Percentiles rank a stretch among this genome's conserved stretches.
These are phyloP conservation scores for Trichoplax adhaerens DNA, from an alignment of 37 sponge, comb jelly and placozoan genomes.

Conservation along the genomic window DNA sequence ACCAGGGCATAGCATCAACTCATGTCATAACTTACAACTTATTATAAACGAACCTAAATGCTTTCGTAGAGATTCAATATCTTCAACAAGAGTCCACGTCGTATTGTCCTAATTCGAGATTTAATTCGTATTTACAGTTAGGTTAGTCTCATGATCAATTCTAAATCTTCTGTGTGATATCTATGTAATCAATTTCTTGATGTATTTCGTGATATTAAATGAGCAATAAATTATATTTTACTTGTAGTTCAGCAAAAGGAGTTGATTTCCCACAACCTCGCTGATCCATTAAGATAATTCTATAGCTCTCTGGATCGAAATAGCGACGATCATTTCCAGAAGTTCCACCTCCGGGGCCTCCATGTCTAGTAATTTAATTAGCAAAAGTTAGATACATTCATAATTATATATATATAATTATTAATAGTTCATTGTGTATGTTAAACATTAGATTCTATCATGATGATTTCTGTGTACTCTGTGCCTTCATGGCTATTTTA, in stretches of 20 bases:
- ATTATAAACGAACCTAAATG: conserved; percentile 4
- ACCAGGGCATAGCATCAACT: too few relatives aligned
- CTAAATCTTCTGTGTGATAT: too few relatives aligned
- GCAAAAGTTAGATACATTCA: background rate
- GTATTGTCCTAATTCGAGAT: conserved; percentile 34
- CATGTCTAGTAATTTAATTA: conserved; percentile 21
- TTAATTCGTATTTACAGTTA: background rate
- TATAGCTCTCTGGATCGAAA: conserved; percentile 39
- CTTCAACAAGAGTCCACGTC: conserved; percentile 41
- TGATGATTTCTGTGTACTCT: too few relatives aligned
- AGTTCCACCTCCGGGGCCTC: conserved; percentile 45
- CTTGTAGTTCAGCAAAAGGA: conserved; percentile 34
- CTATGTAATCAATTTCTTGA: background rate
- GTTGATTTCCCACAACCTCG: conserved; percentile 37
- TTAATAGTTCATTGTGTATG: too few relatives aligned
- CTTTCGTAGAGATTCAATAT: conserved; percentile 30
- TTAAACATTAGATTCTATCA: too few relatives aligned
- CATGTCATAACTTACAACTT: too few relatives aligned
- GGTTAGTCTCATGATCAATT: background rate
- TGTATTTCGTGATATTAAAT: background rate
- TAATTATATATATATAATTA: too few relatives aligned
- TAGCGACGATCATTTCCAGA: conserved; percentile 7
- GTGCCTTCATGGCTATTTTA: too few relatives aligned
- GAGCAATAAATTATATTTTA: conserved; percentile 6
- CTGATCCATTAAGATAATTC: conserved; percentile 39